These are phyloP conservation scores for Hormaphis cornu DNA, from an alignment of 1,140 invertebrate species.

Conservation along the genomic window DNA sequence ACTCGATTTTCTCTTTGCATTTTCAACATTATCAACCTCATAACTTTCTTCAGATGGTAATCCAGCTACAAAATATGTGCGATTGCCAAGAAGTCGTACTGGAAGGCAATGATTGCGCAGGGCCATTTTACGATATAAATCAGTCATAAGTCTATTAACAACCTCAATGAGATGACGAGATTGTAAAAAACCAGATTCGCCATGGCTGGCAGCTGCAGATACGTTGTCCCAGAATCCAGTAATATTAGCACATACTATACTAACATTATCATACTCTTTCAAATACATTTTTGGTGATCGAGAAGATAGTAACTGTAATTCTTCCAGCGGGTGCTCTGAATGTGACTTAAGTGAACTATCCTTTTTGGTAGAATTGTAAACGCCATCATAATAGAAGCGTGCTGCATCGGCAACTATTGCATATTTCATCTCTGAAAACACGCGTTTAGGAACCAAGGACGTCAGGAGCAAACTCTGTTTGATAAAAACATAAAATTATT, in stretches of 20 bases:
- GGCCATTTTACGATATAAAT: conserved; percentile 75
- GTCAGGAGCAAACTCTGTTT: neutral
- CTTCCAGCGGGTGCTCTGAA: neutral
- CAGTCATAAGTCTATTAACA: conserved; percentile 57
- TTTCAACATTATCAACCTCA: neutral
- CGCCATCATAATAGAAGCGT: neutral
- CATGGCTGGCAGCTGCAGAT: conserved; percentile 66
- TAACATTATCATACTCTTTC: conserved; percentile 43
- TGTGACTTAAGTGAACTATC: neutral
- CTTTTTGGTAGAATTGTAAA: neutral
- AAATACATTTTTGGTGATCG: neutral
- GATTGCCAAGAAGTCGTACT: conserved; percentile 85
- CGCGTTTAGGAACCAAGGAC: neutral
- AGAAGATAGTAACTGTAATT: neutral
- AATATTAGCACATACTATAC: conserved; percentile 91
- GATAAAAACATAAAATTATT: neutral
- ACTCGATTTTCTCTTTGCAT: conserved; percentile 43
- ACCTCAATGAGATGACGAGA: conserved; percentile 83
- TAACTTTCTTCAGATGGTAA: conserved; percentile 47
- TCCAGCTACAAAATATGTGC: conserved; percentile 82
- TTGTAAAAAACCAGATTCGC: conserved; percentile 45
- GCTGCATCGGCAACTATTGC: neutral
- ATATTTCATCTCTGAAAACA: conserved; percentile 4
- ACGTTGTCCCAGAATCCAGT: conserved; percentile 89
- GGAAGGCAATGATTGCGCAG: conserved; percentile 80